phyloP scores from a whole-genome alignment of 2,797 vertebrate genomes.

The Schizothorax lantsangensis region DNA sequence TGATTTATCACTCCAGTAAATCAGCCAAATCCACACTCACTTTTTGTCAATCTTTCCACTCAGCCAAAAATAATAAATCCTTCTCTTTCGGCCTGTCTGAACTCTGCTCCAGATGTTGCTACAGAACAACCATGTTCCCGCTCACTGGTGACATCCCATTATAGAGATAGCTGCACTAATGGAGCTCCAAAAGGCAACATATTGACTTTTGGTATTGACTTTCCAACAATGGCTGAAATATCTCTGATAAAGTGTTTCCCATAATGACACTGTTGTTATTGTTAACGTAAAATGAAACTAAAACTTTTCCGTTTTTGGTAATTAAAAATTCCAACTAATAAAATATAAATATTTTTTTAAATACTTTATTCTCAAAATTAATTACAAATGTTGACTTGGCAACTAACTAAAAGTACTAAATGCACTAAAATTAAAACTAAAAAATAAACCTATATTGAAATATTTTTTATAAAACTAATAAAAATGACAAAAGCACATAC shows the following conservation, averaged over 20 bases:
- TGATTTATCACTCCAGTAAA: slow-evolving; percentile 35
- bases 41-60: slow-evolving; percentile 29
- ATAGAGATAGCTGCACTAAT: not conserved
- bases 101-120: slow-evolving; percentile 34
- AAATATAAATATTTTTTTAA: not conserved
- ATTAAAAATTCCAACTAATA: not conserved
- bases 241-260: not conserved
- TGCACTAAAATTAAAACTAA: not conserved
- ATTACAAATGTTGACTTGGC: not conserved
- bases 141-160: not conserved
- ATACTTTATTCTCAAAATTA: not conserved
- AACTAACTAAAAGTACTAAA: not conserved
- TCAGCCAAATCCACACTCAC: slow-evolving; percentile 29
- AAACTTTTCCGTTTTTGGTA: not conserved
- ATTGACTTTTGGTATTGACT: not conserved
- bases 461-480: not conserved
- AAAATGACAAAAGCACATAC: not conserved
- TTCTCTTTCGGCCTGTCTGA: not conserved
- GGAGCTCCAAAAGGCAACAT: not conserved
- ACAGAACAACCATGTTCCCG: slow-evolving; percentile 2
- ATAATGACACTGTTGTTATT: not conserved
- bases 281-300: not conserved
- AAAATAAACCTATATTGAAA: not conserved
- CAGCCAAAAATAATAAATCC: slow-evolving; percentile 38
- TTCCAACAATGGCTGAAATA: not conserved